Base-by-base conservation (phyloP, 2,113 vertebrate genomes). In the Mystacornis crossleyi region DNA sequence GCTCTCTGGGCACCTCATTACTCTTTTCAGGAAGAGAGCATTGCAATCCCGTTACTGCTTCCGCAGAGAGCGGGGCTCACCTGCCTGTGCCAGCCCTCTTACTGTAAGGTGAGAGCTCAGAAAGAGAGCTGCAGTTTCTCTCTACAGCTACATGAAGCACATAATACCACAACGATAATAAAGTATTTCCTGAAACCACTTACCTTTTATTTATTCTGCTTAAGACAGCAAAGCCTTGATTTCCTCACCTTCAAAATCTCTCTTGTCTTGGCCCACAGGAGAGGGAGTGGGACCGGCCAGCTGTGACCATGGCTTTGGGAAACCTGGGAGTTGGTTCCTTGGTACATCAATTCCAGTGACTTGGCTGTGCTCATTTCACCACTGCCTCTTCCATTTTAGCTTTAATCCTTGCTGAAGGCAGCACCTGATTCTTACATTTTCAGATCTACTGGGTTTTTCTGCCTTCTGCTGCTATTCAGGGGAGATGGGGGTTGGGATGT, bases 1-100 rank as follows among this genome's bases (percentile, higher is more conserved):
- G 91, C 86, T 89, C 93, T 92, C 83, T 48, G 86, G 81, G 89
- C 65, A 85, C 73, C 73, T 95, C 93, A 74, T 96, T 96, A 71
- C 80, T 79, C 73, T 89, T 89, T 95, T 84, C 2, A 18, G 69
- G 86, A 91, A 74, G 77, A 65, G 78, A 96, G 72, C 70, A 8
- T 48, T 75, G 89, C 89, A 75, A 19, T 91, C 55, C 77, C 0
- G 14, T 77, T 78, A 15, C 48, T 89, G 42, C 1, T 4, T 57
- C 89, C 4, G 0, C 86, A 48, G 81, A 75, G 90, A 83, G 42
- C 34, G 1, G 79, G 84, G 82, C 91, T 93, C 71, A 19, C 78
- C 91, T 86, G 36, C 62, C 75, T 7, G 1, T 55, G 78, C 45
- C 87, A 87, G 61, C 65, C 65, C 1, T 0, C 19, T 42, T 47